Evolutionary conservation across 92 coral and sea anemone genomes (phyloP).

Genomic region (Nematostella vectensis): DNA sequence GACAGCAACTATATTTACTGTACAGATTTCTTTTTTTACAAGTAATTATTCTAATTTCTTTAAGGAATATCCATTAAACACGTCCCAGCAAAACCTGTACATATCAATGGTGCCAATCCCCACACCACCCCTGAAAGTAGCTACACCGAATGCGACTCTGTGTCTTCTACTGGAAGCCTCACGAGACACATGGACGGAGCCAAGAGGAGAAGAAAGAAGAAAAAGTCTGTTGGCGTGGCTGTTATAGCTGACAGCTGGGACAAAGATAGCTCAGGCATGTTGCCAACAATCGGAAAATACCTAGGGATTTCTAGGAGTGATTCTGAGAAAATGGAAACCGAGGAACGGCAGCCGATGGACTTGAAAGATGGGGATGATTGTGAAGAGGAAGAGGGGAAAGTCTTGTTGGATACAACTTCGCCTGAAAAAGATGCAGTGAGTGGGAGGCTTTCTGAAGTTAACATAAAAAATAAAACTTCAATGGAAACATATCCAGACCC

Average conservation of each 20-base stretch:
- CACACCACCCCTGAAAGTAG: slow-evolving; percentile 5
- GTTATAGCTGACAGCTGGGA: slow-evolving; percentile 59
- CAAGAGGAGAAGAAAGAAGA: slow-evolving; percentile 59
- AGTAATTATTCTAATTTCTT: too few relatives aligned
- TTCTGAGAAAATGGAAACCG: not conserved
- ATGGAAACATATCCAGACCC: not conserved
- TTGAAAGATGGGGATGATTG: not conserved
- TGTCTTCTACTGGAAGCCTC: slow-evolving; percentile 5
- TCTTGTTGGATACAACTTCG: not conserved
- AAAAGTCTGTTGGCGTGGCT: slow-evolving; percentile 55
- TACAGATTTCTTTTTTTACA: too few relatives aligned
- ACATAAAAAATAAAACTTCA: not conserved
- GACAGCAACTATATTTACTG: too few relatives aligned
- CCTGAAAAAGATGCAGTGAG: not conserved
- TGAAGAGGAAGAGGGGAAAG: not conserved
- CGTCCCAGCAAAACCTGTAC: slow-evolving; percentile 11
- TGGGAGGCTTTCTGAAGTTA: not conserved
- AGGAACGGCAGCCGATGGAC: not conserved
- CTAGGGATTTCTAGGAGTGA: slow-evolving; percentile 3
- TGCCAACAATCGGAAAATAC: slow-evolving; percentile 15
- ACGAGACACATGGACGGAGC: slow-evolving; percentile 19
- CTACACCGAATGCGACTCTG: slow-evolving; percentile 1
- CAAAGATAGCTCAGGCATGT: not conserved
- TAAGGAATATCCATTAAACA: not conserved
- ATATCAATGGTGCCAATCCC: slow-evolving; percentile 24